A percentile compares a stretch with the other conserved stretches of the same genome.
Evolutionary conservation across 2,113 vertebrate genomes (phyloP).

Genomic region (Eclectus roratus): DNA sequence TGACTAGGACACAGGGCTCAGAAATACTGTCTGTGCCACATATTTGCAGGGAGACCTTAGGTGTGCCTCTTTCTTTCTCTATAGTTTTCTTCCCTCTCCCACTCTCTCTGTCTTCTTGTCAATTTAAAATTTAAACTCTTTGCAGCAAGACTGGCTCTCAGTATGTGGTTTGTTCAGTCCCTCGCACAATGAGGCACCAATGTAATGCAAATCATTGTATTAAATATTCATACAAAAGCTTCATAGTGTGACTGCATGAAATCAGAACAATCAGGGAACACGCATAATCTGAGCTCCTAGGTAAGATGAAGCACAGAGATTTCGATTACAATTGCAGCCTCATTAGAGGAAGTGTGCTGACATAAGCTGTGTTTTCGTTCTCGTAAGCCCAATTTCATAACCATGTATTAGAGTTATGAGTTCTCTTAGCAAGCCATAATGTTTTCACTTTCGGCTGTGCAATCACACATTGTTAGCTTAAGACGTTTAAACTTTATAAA

Average conservation of each 20-base stretch:
- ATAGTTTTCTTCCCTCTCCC: background rate
- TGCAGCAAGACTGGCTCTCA: background rate
- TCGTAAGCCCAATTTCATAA: conserved; percentile 60
- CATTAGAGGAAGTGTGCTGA: conserved; percentile 68
- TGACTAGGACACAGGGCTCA: background rate
- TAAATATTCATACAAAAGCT: conserved; percentile 65
- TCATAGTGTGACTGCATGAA: conserved; percentile 52
- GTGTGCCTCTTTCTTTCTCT: background rate
- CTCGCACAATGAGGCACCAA: background rate
- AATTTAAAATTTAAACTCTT: conserved; percentile 16
- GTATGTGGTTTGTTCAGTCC: background rate
- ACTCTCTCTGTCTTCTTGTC: background rate
- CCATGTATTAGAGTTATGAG: conserved; percentile 45
- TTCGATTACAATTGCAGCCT: conserved; percentile 62
- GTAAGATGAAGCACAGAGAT: conserved; percentile 62
- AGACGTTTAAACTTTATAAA: conserved; percentile 60
- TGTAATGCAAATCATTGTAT: conserved; percentile 49
- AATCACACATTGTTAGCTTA: conserved; percentile 61
- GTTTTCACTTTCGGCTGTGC: conserved; percentile 58
- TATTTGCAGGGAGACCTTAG: background rate
- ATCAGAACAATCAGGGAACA: conserved; percentile 53
- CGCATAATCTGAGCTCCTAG: background rate
- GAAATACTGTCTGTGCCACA: background rate
- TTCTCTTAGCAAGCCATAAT: conserved; percentile 59
- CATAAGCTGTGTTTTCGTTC: conserved; percentile 62